Conservation (phyloP, 35 echinoderm and acorn worm genomes). For the Ophioderma brevispina region DNA sequence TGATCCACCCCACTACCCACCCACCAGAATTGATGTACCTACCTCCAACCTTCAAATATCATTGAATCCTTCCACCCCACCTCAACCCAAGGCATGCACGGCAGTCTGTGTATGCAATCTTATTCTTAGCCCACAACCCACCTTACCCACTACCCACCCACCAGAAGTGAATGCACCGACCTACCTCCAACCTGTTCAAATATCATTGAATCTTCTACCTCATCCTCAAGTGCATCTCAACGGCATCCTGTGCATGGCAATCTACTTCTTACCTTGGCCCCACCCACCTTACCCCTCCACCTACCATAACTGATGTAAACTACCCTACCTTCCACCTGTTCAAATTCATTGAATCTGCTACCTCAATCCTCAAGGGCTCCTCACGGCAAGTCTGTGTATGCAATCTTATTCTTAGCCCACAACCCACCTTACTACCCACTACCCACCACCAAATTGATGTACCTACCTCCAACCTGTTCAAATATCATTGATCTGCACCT, state of each 20-base stretch:
- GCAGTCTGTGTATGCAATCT: conserved; percentile 67
- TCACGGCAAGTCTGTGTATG: conserved; percentile 56
- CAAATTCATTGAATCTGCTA: conserved; percentile 65
- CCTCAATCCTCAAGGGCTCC: conserved; percentile 39
- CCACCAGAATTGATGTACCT: too few relatives aligned
- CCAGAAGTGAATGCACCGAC: too few relatives aligned
- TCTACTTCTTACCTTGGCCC: too few relatives aligned
- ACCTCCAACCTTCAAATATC: conserved; percentile 65
- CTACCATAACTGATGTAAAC: too few relatives aligned
- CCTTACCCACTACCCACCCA: too few relatives aligned
- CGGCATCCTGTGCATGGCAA: too few relatives aligned
- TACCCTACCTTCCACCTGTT: conserved; percentile 48
- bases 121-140: conserved; percentile 28
- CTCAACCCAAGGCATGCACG: conserved; percentile 31
- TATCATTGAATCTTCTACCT: conserved; percentile 61
- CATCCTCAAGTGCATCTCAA: too few relatives aligned
- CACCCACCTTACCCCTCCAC: too few relatives aligned
- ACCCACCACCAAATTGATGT: too few relatives aligned
- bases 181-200: conserved; percentile 59
- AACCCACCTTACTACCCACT: too few relatives aligned
- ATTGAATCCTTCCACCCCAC: conserved; percentile 52
- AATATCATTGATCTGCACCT: conserved; percentile 72
- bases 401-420: conserved; percentile 37
- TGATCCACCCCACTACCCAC: too few relatives aligned
- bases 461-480: conserved; percentile 46